Conservation (phyloP, 1,140 invertebrate genomes). For the Aricia agestis region DNA sequence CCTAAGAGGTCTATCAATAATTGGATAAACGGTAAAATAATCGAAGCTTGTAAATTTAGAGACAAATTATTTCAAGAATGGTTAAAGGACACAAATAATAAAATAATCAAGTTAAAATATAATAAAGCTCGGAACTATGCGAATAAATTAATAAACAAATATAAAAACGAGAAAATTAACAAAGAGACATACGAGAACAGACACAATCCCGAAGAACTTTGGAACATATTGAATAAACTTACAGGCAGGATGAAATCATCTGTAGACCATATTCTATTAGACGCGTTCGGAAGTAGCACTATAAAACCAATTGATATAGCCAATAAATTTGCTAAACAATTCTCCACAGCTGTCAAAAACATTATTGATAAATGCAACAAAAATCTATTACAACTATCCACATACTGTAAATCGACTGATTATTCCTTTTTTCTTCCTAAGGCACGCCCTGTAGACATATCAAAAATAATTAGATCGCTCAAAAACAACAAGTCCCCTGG, state of each 20-base stretch:
- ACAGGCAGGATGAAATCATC: slow-evolving; percentile 22
- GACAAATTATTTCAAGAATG: slow-evolving; percentile 22
- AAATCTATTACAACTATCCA: slow-evolving; percentile 2
- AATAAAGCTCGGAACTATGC: slow-evolving; percentile 26
- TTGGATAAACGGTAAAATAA: slow-evolving; percentile 24
- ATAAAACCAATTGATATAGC: slow-evolving; percentile 15
- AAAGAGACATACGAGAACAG: too few relatives aligned
- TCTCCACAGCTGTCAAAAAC: slow-evolving; percentile 13
- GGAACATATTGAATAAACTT: too few relatives aligned
- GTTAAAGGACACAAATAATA: slow-evolving; percentile 23
- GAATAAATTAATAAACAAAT: slow-evolving; percentile 21
- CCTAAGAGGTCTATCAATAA: slow-evolving; percentile 10
- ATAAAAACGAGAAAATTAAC: slow-evolving; percentile 24
- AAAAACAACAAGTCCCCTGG: slow-evolving; percentile 19
- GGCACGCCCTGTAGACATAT: background rate
- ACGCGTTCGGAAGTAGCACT: background rate
- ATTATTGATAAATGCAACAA: slow-evolving; percentile 16
- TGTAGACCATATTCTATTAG: slow-evolving; percentile 17
- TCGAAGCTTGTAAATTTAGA: slow-evolving; percentile 19
- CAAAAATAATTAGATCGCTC: slow-evolving; percentile 20
- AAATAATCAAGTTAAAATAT: slow-evolving; percentile 19
- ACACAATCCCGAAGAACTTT: too few relatives aligned
- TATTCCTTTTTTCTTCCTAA: slow-evolving; percentile 17
- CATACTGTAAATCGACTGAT: background rate
- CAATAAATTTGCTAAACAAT: slow-evolving; percentile 19